Evolutionary conservation across 2,797 vertebrate genomes (phyloP), one percentile per base, ranked within the genome.

Genomic region (Notolabrus celidotus): DNA sequence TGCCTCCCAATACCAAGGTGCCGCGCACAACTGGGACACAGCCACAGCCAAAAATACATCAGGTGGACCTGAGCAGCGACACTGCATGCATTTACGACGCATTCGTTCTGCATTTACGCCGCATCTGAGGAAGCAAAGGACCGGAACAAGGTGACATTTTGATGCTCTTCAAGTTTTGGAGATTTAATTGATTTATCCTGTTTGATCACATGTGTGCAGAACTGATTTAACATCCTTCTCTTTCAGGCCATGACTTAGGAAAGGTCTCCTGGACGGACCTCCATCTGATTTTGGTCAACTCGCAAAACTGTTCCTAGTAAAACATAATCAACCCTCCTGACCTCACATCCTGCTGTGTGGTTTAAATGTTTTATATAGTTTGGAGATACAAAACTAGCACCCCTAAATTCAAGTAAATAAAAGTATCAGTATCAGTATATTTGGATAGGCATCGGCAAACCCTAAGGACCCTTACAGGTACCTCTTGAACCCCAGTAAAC

Each of bases 11-110:
- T 82, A 12, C 83, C 70, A 10, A 66, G 54, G 59, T 71, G 65
- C 65, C 38, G 11, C 58, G 49, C 81, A 64, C 88, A 89, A 87
- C 76, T 85, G 66, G 86, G 84, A 81, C 84, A 80, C 72, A 0
- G 71, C 72, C 49, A 1, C 53, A 0, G 77, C 80, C 85, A 46
- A 76, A 83, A 85, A 86, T 81, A 85, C 84, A 79, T 47, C 64
- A 59, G 75, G 72, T 45, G 74, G 57, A 78, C 71, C 54, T 17
- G 25, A 56, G 66, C 67, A 23, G 60, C 74, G 6, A 3, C 59
- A 1, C 67, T 9, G 56, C 70, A 47, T 50, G 54, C 68, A 8
- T 71, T 58, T 7, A 12, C 45, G 22, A 55, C 27, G 10, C 74
- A 64, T 85, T 67, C 33, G 62, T 74, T 85, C 80, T 81, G 81